Base-by-base conservation (phyloP, 1,140 invertebrate genomes). In the Penaeus indicus region DNA sequence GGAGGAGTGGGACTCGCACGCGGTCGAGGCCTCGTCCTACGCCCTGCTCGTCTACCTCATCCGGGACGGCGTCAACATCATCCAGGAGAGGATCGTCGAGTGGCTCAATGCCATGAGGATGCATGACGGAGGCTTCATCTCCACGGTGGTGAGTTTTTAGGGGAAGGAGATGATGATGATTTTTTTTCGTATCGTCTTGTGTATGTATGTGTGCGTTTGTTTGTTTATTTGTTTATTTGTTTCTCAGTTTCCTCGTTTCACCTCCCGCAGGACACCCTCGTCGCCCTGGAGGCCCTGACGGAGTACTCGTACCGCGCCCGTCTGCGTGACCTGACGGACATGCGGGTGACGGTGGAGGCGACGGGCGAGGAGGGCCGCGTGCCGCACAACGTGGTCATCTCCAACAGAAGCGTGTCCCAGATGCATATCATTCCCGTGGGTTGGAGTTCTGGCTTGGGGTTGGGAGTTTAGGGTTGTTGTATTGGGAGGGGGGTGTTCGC, bases 101-200 rank as follows among this genome's bases (percentile, higher is more conserved):
- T 95, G 95, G 95, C 91, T 95, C 5, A 94, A 94, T 90, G 93
- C 93, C 5, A 94, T 95, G 93, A 92, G 94, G 81, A 93, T 94
- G 91, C 93, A 92, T 27, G 93, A 94, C 90, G 93, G 93, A 80
- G 94, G 93, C 22, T 95, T 95, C 91, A 93, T 95, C 63, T 94
- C 94, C 11, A 94, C 94, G 25, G 93, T 94, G 92, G 95, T 94
- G 91, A 89, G 91, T 85, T 32, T 16, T 80, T 85, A 42, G 89
- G 80, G 54, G 3, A 21, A 27, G 54, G 22, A 19, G 61, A 5
- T 32, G 27, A 10, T 19, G 11, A 27, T 19, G 42, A 1, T 38
- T 75, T 18, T 3, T 75, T 18, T 38, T 75, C 4, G n/a, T 27
- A 21, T 7, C 13, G 2, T 22, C 21, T 32, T 32, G 32, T 32